Evolutionary conservation across 1,140 invertebrate genomes (phyloP).

Genomic region (Eufriesea mexicana): DNA sequence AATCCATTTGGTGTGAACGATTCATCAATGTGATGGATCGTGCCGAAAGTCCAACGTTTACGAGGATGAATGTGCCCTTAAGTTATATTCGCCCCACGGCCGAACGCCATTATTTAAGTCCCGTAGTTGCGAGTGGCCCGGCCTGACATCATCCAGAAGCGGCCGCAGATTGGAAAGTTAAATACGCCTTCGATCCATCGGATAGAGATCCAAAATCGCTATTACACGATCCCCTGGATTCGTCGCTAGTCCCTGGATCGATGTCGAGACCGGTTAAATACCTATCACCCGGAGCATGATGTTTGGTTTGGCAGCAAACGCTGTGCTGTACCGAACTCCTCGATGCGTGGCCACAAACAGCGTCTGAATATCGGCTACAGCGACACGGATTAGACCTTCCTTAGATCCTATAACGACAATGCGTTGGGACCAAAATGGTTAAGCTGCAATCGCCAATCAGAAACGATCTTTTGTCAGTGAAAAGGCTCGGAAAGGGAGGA

Average conservation of each 20-base stretch:
- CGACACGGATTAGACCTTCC: neutral
- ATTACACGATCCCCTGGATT: neutral
- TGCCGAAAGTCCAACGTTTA: constrained; percentile 59
- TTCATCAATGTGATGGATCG: constrained; percentile 69
- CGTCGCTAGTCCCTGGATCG: neutral
- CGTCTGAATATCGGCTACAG: neutral
- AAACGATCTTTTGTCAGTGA: too few relatives aligned
- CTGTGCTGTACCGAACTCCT: too few relatives aligned
- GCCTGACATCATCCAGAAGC: constrained; percentile 30
- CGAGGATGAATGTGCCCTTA: constrained; percentile 58
- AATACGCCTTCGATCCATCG: constrained; percentile 7
- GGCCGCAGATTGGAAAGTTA: constrained; percentile 42
- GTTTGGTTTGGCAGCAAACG: too few relatives aligned
- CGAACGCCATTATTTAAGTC: constrained; percentile 59
- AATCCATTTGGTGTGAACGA: constrained; percentile 59
- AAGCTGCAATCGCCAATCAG: too few relatives aligned
- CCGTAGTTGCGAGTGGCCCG: constrained; percentile 4
- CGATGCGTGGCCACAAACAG: too few relatives aligned
- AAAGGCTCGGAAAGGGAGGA: too few relatives aligned
- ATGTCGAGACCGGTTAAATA: constrained; percentile 2
- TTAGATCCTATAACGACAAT: neutral
- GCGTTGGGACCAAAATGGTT: too few relatives aligned
- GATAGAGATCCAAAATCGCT: constrained; percentile 3
- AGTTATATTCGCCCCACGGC: constrained; percentile 51
- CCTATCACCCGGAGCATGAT: neutral